Evolutionary conservation across 2,113 vertebrate genomes (phyloP), one percentile per base, ranked within the genome.

Genomic region (Martes martes): DNA sequence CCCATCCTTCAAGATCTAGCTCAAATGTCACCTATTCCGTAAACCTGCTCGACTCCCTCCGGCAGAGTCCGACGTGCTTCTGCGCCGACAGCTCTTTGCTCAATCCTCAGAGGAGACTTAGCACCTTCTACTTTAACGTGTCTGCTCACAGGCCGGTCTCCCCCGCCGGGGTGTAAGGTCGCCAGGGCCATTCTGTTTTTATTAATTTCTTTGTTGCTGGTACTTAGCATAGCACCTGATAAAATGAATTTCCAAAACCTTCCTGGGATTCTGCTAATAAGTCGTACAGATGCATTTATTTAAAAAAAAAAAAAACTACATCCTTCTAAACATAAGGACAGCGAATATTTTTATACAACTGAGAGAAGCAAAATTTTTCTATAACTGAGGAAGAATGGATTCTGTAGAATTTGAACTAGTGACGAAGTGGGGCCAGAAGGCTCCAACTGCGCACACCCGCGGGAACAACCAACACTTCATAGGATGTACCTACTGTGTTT

Each of bases 21-120:
- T 98, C 97, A 97, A 94, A 98, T 97, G 80, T 98, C 98, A 96
- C 50, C 87, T 81, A 78, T 98, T 97, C 94, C 92, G 92, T 97
- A 95, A 97, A 95, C 81, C 83, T 87, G 89, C 93, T 73, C 88
- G 95, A 97, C 63, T 69, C 86, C 65, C 85, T 90, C 45, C 39
- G 63, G 89, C 89, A 94, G 47, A 84, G 79, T 82, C 89, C 31
- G 73, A 89, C 80, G 95, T 80, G 97, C 80, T 93, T 96, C 6
- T 83, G 80, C 85, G 79, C 78, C 96, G 96, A 93, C 95, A 96
- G 95, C 79, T 94, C 89, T 93, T 83, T 74, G 95, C 94, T 96
- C 94, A 87, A 7, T 71, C 74, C 95, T 95, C 87, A 93, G 92
- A 97, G 92, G 89, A 95, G 71, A 52, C 97, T 97, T 92, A 92